Conservation (phyloP, 2,797 vertebrate genomes). For the Melanitta fusca region DNA sequence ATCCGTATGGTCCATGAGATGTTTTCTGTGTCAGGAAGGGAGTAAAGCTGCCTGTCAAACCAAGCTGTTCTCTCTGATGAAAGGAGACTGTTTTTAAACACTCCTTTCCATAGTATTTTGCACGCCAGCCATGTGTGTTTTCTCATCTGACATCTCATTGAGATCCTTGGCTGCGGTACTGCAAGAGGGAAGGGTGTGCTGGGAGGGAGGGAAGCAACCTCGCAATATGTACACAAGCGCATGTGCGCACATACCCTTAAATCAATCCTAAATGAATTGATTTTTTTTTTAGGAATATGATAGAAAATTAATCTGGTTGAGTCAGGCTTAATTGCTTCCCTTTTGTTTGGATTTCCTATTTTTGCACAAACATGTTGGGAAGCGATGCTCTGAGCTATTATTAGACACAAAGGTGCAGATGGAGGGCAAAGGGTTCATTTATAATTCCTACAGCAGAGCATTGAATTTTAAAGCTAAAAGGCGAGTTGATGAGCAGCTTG, state of each 20-base stretch:
- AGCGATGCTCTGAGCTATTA: conserved; percentile 11
- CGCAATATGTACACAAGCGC: conserved; percentile 1
- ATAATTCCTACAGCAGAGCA: conserved; percentile 15
- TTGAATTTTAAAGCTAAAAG: conserved; percentile 6
- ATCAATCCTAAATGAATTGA: not conserved
- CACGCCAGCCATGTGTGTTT: conserved; percentile 53
- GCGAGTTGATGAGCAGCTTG: not conserved
- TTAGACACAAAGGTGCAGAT: conserved; percentile 19
- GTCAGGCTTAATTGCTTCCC: conserved; percentile 18
- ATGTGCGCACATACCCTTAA: not conserved
- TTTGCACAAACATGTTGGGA: conserved; percentile 1
- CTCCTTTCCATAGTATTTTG: conserved; percentile 55
- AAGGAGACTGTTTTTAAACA: conserved; percentile 52
- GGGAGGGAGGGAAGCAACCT: conserved; percentile 40
- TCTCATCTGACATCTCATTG: conserved; percentile 58
- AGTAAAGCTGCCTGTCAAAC: conserved; percentile 62
- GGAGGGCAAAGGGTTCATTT: conserved; percentile 45
- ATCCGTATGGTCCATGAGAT: conserved; percentile 42
- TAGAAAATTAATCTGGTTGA: conserved; percentile 20
- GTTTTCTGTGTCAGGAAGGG: conserved; percentile 58
- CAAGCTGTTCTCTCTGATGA: conserved; percentile 65
- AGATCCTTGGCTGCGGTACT: conserved; percentile 35
- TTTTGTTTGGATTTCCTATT: conserved; percentile 40
- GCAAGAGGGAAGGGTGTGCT: conserved; percentile 16
- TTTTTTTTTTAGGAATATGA: not conserved